Evolutionary conservation across 2,797 vertebrate species (phyloP).

Genomic region (Helarctos malayanus): DNA sequence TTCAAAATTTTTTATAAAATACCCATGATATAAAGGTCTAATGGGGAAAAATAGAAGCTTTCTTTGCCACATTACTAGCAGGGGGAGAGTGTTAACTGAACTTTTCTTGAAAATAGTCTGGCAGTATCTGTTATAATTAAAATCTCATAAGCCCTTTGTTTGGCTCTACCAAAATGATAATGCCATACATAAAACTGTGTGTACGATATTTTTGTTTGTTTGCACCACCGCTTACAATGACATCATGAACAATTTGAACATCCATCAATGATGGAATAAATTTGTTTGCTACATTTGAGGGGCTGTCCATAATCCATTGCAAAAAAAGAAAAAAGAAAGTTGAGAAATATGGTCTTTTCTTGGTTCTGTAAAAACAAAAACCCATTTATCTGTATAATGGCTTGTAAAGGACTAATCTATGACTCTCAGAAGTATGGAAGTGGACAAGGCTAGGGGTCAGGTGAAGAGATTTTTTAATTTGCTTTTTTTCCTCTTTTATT

Average conservation of each 20-base stretch:
- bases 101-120: not conserved
- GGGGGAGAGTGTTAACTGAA: not conserved
- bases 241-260: not conserved
- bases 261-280: not conserved
- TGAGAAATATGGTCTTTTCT: not conserved
- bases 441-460: not conserved
- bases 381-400: not conserved
- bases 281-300: not conserved
- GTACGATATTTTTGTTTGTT: not conserved
- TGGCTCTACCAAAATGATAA: not conserved
- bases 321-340: not conserved
- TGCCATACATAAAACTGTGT: not conserved
- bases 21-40: not conserved
- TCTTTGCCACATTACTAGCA: not conserved
- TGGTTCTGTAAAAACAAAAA: slow-evolving; percentile 6
- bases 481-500: not conserved
- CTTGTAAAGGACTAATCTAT: slow-evolving; percentile 14
- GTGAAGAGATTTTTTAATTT: not conserved
- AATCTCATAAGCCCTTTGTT: not conserved
- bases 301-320: not conserved
- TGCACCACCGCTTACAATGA: not conserved
- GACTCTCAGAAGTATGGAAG: not conserved
- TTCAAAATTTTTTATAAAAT: not conserved
- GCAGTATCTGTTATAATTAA: not conserved
- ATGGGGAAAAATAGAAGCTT: not conserved